phyloP scores from a whole-genome alignment of 2,888 invertebrate genomes.

The Loripinus fragilis region DNA sequence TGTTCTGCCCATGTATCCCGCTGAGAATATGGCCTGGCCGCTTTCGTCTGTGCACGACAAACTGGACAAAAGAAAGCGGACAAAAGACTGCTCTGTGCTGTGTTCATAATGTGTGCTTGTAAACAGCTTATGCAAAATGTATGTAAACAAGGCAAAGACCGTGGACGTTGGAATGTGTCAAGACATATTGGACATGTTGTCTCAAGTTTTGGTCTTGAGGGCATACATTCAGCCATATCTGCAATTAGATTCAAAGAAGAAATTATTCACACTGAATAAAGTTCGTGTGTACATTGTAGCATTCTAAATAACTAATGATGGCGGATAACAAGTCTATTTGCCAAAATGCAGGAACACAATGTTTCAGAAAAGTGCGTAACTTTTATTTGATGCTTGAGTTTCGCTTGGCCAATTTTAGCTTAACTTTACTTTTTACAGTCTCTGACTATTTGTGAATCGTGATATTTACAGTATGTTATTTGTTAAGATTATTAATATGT shows the following conservation, averaged over 20 bases:
- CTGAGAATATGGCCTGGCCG: conserved; percentile 40
- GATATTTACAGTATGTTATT: no score
- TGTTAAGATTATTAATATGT: no score
- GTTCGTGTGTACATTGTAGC: no score
- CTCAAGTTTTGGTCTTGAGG: neutral
- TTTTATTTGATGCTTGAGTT: no score
- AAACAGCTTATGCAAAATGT: conserved; percentile 62
- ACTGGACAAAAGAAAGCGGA: conserved; percentile 59
- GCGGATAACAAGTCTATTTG: no score
- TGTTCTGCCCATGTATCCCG: conserved; percentile 56
- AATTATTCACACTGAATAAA: no score
- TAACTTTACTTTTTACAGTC: no score
- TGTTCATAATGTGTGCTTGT: conserved; percentile 47
- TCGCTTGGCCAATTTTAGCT: no score
- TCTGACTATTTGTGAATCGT: no score
- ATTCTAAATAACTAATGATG: no score
- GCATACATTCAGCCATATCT: conserved; percentile 5
- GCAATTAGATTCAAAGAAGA: neutral
- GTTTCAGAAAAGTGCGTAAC: no score
- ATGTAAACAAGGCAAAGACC: conserved; percentile 63
- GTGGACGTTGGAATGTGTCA: conserved; percentile 53
- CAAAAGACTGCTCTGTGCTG: conserved; percentile 19
- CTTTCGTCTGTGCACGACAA: conserved; percentile 51
- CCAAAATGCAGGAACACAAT: no score
- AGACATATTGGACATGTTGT: conserved; percentile 59